Evolutionary conservation across 1,140 invertebrate genomes (phyloP), one percentile per base, ranked within the genome.

Genomic region (Tigriopus japonicus): DNA sequence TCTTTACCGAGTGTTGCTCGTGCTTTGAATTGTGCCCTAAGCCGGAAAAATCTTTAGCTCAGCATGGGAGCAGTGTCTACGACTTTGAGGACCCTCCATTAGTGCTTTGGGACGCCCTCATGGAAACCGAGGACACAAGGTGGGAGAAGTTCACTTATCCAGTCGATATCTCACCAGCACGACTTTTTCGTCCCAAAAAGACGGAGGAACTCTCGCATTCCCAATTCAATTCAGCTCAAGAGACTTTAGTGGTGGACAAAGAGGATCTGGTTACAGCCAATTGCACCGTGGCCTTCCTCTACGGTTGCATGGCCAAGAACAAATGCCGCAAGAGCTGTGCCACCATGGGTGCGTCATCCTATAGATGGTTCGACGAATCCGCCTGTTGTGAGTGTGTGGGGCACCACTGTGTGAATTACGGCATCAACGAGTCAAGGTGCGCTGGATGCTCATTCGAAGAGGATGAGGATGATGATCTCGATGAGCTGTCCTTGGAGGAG

Each of bases 331-430:
- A 74, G 5, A 80, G 80, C 9, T 93, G 88, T 69, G 77, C 80
- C 62, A 85, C 85, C 0, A 84, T 83, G 78, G 83, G 83, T 23
- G 80, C 81, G 7, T 73, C 76, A 13, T 80, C 80, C 71, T 87
- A 80, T 70, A 77, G 90, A 69, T 92, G 87, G 87, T 95, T 95
- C 72, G 88, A 93, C 70, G 86, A 93, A 70, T 40, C 28, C 13
- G 90, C 88, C 1, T 95, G 91, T 68, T 95, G 91, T 71, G 86
- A 95, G 70, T 95, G 91, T 71, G 79, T 95, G 60, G 88, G 90
- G 2, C 79, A 84, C 59, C 84, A 81, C 51, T 95, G 90, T 70
- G 79, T 90, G 42, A 88, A 91, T 70, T 93, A 92, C 73, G 91
- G 91, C 5, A 85, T 91, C 59, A 87, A 89, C 67, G 86, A 91